Base-by-base conservation (phyloP, 1,140 invertebrate genomes). In the Zaprionus capensis region DNA sequence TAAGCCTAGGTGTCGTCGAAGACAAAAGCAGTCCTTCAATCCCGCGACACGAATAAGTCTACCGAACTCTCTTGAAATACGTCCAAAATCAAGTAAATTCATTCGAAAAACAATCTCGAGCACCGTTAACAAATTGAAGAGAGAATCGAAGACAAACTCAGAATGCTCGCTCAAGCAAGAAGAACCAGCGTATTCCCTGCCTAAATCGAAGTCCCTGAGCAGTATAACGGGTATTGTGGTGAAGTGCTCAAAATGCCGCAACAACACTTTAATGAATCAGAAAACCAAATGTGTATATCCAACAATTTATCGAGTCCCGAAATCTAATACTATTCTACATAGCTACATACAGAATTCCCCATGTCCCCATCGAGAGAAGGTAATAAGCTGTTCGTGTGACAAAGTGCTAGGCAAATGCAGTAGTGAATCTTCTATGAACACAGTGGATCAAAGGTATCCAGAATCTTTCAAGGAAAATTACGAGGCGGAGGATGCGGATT, bases 31-130 rank as follows among this genome's bases (percentile, higher is more conserved):
- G 7, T 5, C 1, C 4, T 44, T 12, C 9, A 70, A 63, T 31
- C 58, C 53, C 2, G 7, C 51, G 2, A 56, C 58, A 9, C n/a
- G 26, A 4, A 5, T 28, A 1, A 51, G 62, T 20, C 26, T 9
- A 6, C 41, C n/a, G 2, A 9, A 17, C 7, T 46, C 6, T 17
- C 3, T 11, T 20, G n/a, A 46, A 9, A 17, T 17, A 7, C n/a
- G 2, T 46, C 7, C 6, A 7, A 55, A 46, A 20, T 14, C 4
- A 1, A 24, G 26, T 0, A 79, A 56, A n/a, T 41, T 76, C 0
- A 11, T 79, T 0, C 76, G 44, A 9, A 26, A 79, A 4, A 69
- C 58, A 20, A 61, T 84, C 3, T 73, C 78, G 1, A 57, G 57
- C 0, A 68, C 73, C 11, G 44, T 82, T 2, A 85, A 59, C 14